Evolutionary conservation across 1,140 invertebrate species (phyloP).

Genomic region (Melitaea cinxia): DNA sequence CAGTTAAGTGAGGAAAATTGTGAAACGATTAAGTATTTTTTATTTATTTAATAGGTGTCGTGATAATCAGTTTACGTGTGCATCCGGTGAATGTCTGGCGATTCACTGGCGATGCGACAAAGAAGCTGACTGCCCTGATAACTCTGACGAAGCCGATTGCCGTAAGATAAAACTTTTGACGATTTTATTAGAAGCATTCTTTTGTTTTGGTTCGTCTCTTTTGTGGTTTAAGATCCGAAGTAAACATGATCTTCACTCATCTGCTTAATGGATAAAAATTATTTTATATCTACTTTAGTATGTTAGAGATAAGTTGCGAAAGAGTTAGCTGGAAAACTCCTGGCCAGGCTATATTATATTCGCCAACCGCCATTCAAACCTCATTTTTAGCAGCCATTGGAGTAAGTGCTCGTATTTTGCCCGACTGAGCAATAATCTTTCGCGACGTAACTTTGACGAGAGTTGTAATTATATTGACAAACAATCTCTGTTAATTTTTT

Average conservation of each 20-base stretch:
- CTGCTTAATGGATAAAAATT: no score
- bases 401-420: no score
- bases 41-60: constrained; percentile 79
- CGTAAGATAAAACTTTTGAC: constrained; percentile 77
- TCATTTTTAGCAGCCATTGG: no score
- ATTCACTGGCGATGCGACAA: constrained; percentile 81
- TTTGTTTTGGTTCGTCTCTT: not conserved
- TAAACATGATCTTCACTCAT: not conserved
- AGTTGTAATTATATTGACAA: no score
- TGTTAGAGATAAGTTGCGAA: no score
- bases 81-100: constrained; percentile 83
- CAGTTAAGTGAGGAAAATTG: not conserved
- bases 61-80: constrained; percentile 84
- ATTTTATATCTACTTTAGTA: no score
- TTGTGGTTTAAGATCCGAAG: not conserved
- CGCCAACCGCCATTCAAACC: no score
- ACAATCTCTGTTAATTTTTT: no score
- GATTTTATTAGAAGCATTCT: not conserved
- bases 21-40: constrained; percentile 7
- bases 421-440: no score
- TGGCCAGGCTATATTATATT: no score
- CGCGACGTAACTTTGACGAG: no score
- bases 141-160: constrained; percentile 87
- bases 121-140: constrained; percentile 86
- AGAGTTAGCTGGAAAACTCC: no score